Evolutionary conservation across 2,113 vertebrate species (phyloP), one percentile per base, ranked within the genome.

Genomic region (Pipra filicauda): DNA sequence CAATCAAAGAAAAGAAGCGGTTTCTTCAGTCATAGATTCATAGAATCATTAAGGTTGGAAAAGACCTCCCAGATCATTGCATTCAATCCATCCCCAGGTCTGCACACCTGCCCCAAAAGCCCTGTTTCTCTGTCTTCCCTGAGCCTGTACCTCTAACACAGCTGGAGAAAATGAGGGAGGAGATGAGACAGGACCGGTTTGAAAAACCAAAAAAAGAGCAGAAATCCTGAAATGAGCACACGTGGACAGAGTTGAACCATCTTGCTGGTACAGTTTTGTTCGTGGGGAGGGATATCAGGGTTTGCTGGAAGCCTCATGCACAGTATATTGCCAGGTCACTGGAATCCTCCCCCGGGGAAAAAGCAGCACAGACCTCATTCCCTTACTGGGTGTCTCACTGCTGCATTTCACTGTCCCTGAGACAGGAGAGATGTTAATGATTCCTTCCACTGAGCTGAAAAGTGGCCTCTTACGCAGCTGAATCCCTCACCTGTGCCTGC

Each of bases 401-500:
- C 31, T 74, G n/a, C 15, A 14, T 57, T 83, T 75, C 3, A 1
- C 13, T 52, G 33, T 39, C 51, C 12, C 44, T 31, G 43, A 64
- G 41, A 57, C 12, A 26, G 3, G 15, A 73, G 20, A 54, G 20
- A 20, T n/a, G 22, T 39, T 59, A 59, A 70, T 91, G 69, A 76
- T 37, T 69, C 44, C 27, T 70, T 71, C 48, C 27, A 48, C 6
- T 30, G 30, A 66, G 54, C 14, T 77, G 64, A 83, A 69, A 88
- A 89, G 35, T 8, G 23, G 16, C 22, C 1, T 3, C 5, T 49
- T 59, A 14, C 1, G 16, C n/a, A 72, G 33, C 5, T 3, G 2
- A 64, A 44, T 30, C 10, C 15, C 84, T 83, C 55, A 26, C n/a
- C 35, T 59, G 11, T 4, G 0, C 23, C 64, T 75, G 24, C 35